Conservation (phyloP, 2,797 vertebrate genomes). For the Meda fulgida region DNA sequence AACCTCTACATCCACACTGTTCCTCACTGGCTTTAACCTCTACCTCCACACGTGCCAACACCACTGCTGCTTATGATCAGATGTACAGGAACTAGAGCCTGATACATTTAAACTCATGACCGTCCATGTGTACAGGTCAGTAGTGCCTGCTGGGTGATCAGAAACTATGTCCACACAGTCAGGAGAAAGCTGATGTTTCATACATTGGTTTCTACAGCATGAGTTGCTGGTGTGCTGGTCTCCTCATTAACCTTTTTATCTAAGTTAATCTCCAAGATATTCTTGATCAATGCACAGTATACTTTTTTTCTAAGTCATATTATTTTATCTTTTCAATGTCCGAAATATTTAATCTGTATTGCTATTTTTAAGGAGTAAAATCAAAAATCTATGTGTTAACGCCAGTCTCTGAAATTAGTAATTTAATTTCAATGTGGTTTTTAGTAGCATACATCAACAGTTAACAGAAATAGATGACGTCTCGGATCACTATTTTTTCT, state of each 20-base stretch:
- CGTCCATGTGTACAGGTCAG: neutral
- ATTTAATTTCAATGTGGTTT: neutral
- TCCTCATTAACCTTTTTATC: neutral
- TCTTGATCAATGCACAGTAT: neutral
- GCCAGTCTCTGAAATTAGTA: neutral
- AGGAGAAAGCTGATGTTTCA: neutral
- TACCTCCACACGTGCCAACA: too few species aligned
- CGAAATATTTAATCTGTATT: too few species aligned
- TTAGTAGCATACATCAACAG: neutral
- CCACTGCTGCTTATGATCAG: neutral
- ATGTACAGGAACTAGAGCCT: neutral
- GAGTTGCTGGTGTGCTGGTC: neutral
- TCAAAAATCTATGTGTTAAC: neutral
- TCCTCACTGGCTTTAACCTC: too few species aligned
- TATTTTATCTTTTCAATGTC: neutral
- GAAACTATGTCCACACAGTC: neutral
- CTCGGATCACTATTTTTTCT: neutral
- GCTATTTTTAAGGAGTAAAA: neutral
- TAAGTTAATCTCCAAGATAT: neutral
- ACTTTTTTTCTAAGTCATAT: neutral
- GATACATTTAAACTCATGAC: neutral
- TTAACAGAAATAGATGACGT: constrained; percentile 1
- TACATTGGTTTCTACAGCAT: neutral
- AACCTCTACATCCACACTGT: too few species aligned
- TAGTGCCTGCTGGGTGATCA: constrained; percentile 1